Evolutionary conservation across 2,888 invertebrate genomes (phyloP).

Genomic region (Stenoptilia bipunctidactyla): DNA sequence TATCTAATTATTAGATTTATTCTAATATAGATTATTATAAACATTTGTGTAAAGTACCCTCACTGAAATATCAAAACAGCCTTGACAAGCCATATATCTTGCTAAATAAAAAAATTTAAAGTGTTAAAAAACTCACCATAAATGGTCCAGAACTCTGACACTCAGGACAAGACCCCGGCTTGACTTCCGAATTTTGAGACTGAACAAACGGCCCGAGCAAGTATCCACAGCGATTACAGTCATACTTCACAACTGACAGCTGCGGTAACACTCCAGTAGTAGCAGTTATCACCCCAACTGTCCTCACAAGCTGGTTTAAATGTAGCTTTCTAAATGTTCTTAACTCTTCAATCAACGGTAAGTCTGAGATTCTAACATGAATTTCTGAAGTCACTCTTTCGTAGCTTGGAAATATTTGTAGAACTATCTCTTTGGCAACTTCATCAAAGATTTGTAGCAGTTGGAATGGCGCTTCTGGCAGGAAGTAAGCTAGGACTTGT

Average conservation of each 20-base stretch:
- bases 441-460: constrained; percentile 97
- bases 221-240: constrained; percentile 96
- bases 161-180: constrained; percentile 97
- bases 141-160: constrained; percentile 98
- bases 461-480: constrained; percentile 97
- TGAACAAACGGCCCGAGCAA: constrained; percentile 97
- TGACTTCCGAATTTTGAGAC: constrained; percentile 92
- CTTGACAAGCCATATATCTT: too few species aligned
- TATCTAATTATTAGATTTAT: too few species aligned
- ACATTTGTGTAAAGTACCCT: too few species aligned
- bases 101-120: constrained; percentile 46
- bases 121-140: constrained; percentile 67
- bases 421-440: constrained; percentile 90
- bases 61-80: too few species aligned
- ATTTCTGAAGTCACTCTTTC: constrained; percentile 94
- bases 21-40: too few species aligned
- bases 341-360: constrained; percentile 96
- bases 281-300: constrained; percentile 92
- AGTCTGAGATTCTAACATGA: constrained; percentile 93
- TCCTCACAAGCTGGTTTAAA: constrained; percentile 93
- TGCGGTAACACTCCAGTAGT: constrained; percentile 97
- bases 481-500: constrained; percentile 94
- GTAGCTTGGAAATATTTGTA: constrained; percentile 96
- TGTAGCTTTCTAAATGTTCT: constrained; percentile 91
- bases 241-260: constrained; percentile 94